Conservation (phyloP, 2,113 vertebrate genomes). For the Acanthochromis polyacanthus region DNA sequence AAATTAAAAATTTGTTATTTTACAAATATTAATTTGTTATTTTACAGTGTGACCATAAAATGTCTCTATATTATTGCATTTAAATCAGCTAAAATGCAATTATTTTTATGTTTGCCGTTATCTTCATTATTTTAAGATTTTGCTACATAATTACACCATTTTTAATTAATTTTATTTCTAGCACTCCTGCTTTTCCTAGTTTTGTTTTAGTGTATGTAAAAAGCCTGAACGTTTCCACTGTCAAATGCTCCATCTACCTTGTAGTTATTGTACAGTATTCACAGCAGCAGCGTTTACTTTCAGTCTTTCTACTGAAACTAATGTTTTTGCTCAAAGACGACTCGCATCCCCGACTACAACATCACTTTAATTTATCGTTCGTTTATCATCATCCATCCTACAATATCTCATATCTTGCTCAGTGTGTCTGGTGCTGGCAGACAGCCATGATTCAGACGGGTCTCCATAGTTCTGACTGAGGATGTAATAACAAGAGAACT, state of each 20-base stretch:
- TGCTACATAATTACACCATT: too few relatives aligned
- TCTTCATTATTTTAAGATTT: too few relatives aligned
- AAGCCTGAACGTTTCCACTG: too few relatives aligned
- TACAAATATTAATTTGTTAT: too few relatives aligned
- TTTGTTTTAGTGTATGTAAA: too few relatives aligned
- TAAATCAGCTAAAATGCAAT: too few relatives aligned
- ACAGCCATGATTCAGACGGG: conserved; percentile 54
- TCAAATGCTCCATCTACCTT: not conserved
- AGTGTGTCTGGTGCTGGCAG: conserved; percentile 59
- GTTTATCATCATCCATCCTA: conserved; percentile 33
- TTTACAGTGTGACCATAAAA: too few relatives aligned
- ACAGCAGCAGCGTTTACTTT: not conserved
- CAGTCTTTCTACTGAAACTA: conserved; percentile 1
- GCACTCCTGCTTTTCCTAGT: not conserved
- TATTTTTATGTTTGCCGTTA: too few relatives aligned
- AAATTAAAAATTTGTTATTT: too few relatives aligned
- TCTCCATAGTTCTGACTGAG: conserved; percentile 60
- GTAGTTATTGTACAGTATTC: conserved; percentile 1
- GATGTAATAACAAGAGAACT: conserved; percentile 72
- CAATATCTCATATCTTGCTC: conserved; percentile 30
- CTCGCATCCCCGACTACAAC: not conserved
- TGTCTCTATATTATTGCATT: too few relatives aligned
- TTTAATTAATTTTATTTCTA: too few relatives aligned
- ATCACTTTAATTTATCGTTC: conserved; percentile 7
- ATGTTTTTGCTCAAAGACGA: conserved; percentile 2